These are phyloP conservation scores for Ceuthmochares aereus DNA, from an alignment of 2,113 vertebrate species.

Conservation along the genomic window DNA sequence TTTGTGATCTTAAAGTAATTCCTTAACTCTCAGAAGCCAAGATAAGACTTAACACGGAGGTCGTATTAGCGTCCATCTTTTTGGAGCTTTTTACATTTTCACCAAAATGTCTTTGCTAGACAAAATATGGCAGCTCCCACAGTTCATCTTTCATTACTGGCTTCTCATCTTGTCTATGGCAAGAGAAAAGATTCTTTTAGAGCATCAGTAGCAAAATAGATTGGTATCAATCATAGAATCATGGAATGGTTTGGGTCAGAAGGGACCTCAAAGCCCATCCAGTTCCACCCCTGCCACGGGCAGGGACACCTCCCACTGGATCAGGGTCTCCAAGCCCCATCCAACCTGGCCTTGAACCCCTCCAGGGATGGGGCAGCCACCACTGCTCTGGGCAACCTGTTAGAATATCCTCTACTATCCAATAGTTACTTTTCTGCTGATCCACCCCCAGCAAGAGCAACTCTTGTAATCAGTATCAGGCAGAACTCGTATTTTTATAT, in stretches of 20 bases:
- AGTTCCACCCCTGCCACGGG: too few relatives aligned
- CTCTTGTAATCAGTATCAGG: neutral
- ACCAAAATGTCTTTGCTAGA: neutral
- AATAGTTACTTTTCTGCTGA: neutral
- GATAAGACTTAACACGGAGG: neutral
- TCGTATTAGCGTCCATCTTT: neutral
- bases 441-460: neutral
- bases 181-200: neutral
- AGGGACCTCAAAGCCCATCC: too few relatives aligned
- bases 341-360: too few relatives aligned
- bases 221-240: too few relatives aligned
- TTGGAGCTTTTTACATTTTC: neutral
- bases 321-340: too few relatives aligned
- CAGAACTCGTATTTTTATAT: neutral
- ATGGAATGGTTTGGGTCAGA: too few relatives aligned
- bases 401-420: neutral
- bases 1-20: neutral
- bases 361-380: too few relatives aligned
- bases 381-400: too few relatives aligned
- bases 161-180: neutral
- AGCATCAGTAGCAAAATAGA: neutral
- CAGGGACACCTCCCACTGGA: too few relatives aligned
- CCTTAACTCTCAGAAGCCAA: neutral
- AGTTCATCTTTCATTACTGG: fast-evolving
- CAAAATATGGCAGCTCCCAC: neutral